Base-by-base conservation (phyloP, 2,888 invertebrate genomes). In the Apotomis capreana region DNA sequence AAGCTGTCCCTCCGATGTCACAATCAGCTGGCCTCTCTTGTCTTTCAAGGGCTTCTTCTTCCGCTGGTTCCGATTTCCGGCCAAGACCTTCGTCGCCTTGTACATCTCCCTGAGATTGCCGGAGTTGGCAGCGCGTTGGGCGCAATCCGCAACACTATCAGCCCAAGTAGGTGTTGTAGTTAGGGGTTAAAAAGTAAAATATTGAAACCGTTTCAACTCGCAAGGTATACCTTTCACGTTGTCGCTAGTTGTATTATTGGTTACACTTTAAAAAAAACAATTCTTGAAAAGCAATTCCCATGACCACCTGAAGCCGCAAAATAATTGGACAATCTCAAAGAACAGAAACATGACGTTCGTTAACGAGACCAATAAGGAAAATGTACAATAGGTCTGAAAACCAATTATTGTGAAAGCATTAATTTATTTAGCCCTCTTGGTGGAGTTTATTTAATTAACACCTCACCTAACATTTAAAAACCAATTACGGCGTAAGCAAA, bases 291-390 rank as follows among this genome's bases (percentile, higher is more conserved):
- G 36, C 58, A 55, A 55, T 46, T 37, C 8, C 26, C n/a, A 8
- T 5, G 40, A 40, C 13, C 55, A 65, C 58, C 59, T 59, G 46
- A 65, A 60, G 64, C 59, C 37, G 60, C 49, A 55, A 60, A 70
- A 65, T 65, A 70, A 70, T 65, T 70, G 70, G 65, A 54, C 46
- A 55, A 65, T 26, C 36, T 60, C 10, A 52, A 70, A 51, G 61
- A 15, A 52, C 15, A 40, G 70, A 67, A 71, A 71, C 68, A 68
- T 58, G 68, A 51, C 62, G 36, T 58, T 68, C 62, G 51, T 10
- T 71, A 71, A 71, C 68, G 62, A 71, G 68, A 52, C 71, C 57
- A 68, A 62, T 58, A 37, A 70, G 65, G 65, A 60, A 69, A 70
- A 67, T 58, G 54, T 67, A 60, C 37, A 49, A 55, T 54, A 52